phyloP scores from a whole-genome alignment of 1,140 invertebrate species.

The Heterodera carotae region DNA sequence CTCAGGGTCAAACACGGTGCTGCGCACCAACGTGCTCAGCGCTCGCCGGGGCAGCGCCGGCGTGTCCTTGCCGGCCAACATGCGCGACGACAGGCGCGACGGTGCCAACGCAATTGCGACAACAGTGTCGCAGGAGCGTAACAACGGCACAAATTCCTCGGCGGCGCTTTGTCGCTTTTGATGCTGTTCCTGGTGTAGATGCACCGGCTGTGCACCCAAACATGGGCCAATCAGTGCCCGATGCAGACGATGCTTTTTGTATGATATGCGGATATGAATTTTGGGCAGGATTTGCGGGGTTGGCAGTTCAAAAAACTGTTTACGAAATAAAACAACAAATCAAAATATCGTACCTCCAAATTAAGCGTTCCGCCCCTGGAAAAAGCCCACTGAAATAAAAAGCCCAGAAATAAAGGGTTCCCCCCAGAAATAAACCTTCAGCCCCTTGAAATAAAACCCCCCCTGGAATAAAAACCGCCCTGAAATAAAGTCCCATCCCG shows the following conservation, averaged over 20 bases:
- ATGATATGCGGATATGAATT: neutral
- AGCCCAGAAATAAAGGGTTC: too few relatives aligned
- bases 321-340: too few relatives aligned
- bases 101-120: slow-evolving; percentile 19
- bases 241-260: neutral
- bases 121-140: slow-evolving; percentile 16
- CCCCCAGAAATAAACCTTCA: too few relatives aligned
- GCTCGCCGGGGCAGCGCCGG: slow-evolving; percentile 15
- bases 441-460: too few relatives aligned
- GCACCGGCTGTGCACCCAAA: neutral
- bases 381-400: too few relatives aligned
- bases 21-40: slow-evolving; percentile 14
- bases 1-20: slow-evolving; percentile 9
- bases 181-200: neutral
- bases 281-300: too few relatives aligned
- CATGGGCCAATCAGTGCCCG: neutral
- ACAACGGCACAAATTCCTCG: slow-evolving; percentile 7
- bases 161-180: too few relatives aligned
- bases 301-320: too few relatives aligned
- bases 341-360: too few relatives aligned
- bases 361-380: too few relatives aligned
- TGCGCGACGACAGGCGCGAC: slow-evolving; percentile 19
- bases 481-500: too few relatives aligned
- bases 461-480: too few relatives aligned
- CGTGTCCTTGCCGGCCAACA: slow-evolving; percentile 26